These are phyloP conservation scores for Pipra filicauda DNA, from an alignment of 2,113 vertebrate genomes.

Conservation along the genomic window DNA sequence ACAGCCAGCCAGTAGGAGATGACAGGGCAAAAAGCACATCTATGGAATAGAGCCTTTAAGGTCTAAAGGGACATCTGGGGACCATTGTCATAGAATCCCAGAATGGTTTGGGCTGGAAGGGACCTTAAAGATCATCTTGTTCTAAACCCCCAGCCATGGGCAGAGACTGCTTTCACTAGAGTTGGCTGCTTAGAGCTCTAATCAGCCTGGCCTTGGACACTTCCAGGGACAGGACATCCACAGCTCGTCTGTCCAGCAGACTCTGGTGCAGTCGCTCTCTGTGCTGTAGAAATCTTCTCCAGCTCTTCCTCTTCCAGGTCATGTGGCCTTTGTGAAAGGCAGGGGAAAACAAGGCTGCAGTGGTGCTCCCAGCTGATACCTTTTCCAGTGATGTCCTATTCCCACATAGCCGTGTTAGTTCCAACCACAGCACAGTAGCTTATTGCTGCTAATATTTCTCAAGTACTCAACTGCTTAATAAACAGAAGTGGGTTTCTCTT, in stretches of 20 bases:
- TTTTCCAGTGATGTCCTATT: neutral
- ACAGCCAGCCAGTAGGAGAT: neutral
- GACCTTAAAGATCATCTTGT: neutral
- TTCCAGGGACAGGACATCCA: neutral
- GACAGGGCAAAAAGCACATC: neutral
- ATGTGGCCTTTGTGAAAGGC: neutral
- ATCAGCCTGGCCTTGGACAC: neutral
- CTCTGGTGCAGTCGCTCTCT: accelerated
- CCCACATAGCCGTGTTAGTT: accelerated
- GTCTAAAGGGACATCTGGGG: neutral
- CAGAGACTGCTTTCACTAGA: neutral
- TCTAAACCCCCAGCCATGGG: neutral
- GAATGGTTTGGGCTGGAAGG: neutral
- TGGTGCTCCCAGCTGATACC: neutral
- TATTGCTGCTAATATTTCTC: neutral
- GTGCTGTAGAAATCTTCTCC: neutral
- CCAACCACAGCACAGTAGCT: neutral
- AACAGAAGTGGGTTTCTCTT: neutral
- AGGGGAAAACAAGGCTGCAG: neutral
- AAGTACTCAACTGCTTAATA: neutral
- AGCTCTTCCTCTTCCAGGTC: neutral
- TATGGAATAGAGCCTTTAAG: neutral
- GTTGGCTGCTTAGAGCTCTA: neutral
- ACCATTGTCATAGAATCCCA: neutral
- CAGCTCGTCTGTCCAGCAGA: neutral